phyloP scores from a whole-genome alignment of 35 echinoderm and acorn worm genomes.

The Chiridota heheva region DNA sequence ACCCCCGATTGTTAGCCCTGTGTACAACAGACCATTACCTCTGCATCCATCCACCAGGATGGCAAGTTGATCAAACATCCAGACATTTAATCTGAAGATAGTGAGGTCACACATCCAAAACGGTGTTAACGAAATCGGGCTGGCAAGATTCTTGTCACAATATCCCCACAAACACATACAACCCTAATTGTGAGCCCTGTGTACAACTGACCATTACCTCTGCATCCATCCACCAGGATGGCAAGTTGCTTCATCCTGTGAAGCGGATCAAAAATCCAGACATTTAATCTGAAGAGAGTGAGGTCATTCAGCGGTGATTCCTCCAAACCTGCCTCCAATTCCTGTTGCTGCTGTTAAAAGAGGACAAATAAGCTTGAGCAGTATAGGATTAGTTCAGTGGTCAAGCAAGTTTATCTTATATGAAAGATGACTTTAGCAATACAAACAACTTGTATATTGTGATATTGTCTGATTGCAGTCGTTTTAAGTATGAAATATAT shows the following conservation, averaged over 20 bases:
- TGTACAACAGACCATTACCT: conserved; percentile 51
- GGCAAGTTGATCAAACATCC: conserved; percentile 87
- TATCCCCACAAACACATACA: too few relatives aligned
- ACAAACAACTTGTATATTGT: too few relatives aligned
- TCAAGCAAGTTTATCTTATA: background rate
- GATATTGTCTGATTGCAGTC: too few relatives aligned
- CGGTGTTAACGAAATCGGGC: too few relatives aligned
- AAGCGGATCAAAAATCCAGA: conserved; percentile 83
- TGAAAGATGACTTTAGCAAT: too few relatives aligned
- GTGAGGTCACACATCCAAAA: too few relatives aligned
- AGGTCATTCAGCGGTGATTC: conserved; percentile 34
- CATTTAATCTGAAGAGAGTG: conserved; percentile 70
- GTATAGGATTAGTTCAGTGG: background rate
- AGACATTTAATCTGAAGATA: conserved; percentile 71
- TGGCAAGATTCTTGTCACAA: too few relatives aligned
- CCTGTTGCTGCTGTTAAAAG: conserved; percentile 69
- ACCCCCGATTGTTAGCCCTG: too few relatives aligned
- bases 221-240: conserved; percentile 88
- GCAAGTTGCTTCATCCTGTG: conserved; percentile 91
- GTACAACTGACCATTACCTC: conserved; percentile 53
- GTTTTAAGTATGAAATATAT: too few relatives aligned
- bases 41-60: conserved; percentile 89
- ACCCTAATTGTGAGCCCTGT: too few relatives aligned
- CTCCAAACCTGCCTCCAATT: conserved; percentile 64
- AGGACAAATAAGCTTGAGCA: background rate